A percentile compares a stretch with the other conserved stretches of the same genome.
These are phyloP conservation scores for Clytia hemisphaerica DNA, from an alignment of 30 jellyfish, hydroid and myxozoan species.

Conservation along the genomic window DNA sequence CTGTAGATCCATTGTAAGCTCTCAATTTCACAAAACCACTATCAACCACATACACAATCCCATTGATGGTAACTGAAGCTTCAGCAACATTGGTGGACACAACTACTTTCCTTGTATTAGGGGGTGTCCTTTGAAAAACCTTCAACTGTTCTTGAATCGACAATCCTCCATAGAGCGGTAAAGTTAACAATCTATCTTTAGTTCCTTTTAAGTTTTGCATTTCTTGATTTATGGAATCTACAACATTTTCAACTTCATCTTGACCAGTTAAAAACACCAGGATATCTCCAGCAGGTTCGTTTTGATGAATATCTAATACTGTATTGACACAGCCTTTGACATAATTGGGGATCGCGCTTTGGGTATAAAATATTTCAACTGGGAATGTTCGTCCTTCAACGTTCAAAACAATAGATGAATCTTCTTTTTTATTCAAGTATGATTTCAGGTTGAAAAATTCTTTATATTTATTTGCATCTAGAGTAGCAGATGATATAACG, in stretches of 20 bases:
- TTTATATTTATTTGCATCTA: slow-evolving; percentile 48
- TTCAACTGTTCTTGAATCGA: slow-evolving; percentile 91
- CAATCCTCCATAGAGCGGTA: slow-evolving; percentile 88
- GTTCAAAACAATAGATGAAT: slow-evolving; percentile 55
- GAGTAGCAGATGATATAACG: slow-evolving; percentile 91
- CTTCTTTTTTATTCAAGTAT: slow-evolving; percentile 27
- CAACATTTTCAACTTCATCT: slow-evolving; percentile 67
- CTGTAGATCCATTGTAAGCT: slow-evolving; percentile 79
- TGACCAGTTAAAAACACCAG: slow-evolving; percentile 96
- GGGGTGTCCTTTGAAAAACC: slow-evolving; percentile 91
- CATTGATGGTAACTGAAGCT: slow-evolving; percentile 91
- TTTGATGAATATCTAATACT: slow-evolving; percentile 69
- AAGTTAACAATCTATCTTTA: slow-evolving; percentile 43
- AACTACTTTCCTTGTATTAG: slow-evolving; percentile 77
- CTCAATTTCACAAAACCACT: slow-evolving; percentile 87
- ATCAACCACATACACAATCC: slow-evolving; percentile 88
- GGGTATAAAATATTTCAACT: slow-evolving; percentile 73
- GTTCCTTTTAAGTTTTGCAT: slow-evolving; percentile 16
- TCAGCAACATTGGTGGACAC: slow-evolving; percentile 97
- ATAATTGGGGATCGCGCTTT: slow-evolving; percentile 82
- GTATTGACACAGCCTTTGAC: slow-evolving; percentile 77
- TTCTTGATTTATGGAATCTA: slow-evolving; percentile 48
- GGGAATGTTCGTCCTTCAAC: slow-evolving; percentile 93
- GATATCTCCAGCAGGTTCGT: slow-evolving; percentile 84
- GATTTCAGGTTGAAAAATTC: slow-evolving; percentile 28